Conservation (phyloP, 1,140 invertebrate genomes). For the Hycleus cichorii region DNA sequence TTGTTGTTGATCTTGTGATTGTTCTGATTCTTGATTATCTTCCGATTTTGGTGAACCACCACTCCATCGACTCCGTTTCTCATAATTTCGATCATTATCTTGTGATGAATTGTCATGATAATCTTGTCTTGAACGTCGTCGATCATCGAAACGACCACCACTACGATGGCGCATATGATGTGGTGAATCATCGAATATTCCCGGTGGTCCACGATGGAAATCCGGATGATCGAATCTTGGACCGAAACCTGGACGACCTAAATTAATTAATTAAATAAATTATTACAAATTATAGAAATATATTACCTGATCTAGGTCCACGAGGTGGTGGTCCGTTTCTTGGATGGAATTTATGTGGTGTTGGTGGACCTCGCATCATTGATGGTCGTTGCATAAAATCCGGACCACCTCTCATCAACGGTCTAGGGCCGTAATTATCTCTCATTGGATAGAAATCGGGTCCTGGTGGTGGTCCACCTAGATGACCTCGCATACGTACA, state of each 20-base stretch:
- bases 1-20: not conserved
- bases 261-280: not conserved
- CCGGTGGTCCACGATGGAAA: constrained; percentile 26
- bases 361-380: constrained; percentile 38
- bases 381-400: constrained; percentile 35
- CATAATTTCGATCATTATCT: constrained; percentile 7
- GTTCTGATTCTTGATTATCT: not conserved
- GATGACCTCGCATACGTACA: constrained; percentile 2
- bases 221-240: constrained; percentile 34
- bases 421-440: constrained; percentile 23
- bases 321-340: constrained; percentile 45
- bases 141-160: constrained; percentile 18
- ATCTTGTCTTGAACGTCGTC: constrained; percentile 14
- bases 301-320: constrained; percentile 34
- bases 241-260: constrained; percentile 22
- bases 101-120: constrained; percentile 5
- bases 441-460: constrained; percentile 22
- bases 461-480: constrained; percentile 11
- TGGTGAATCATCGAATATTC: constrained; percentile 15
- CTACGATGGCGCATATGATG: constrained; percentile 6
- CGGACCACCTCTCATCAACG: constrained; percentile 33
- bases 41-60: not conserved
- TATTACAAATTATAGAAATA: not conserved
- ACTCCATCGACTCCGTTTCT: constrained; percentile 17
- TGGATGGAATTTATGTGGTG: constrained; percentile 48